A percentile compares a stretch with the other conserved stretches of the same genome.
Evolutionary conservation across 2,797 vertebrate genomes (phyloP).

Genomic region (Notolabrus celidotus): DNA sequence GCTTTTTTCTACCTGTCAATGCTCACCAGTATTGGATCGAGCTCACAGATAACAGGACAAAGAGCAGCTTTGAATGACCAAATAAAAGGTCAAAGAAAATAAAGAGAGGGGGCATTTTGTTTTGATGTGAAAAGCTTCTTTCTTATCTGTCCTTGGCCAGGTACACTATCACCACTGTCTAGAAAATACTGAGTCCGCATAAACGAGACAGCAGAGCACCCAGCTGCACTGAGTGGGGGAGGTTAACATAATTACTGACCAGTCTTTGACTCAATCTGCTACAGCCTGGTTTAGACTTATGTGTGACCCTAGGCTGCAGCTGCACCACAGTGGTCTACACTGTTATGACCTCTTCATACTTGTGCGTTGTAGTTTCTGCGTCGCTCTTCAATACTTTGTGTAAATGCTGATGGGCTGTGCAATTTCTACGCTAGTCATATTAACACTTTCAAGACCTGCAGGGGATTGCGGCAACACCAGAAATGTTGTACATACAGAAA

Average conservation of each 20-base stretch:
- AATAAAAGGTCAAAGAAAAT: conserved; percentile 31
- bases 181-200: conserved; percentile 63
- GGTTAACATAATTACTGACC: conserved; percentile 53
- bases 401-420: no score
- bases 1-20: conserved; percentile 66
- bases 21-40: conserved; percentile 64
- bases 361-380: no score
- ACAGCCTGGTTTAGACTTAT: no score
- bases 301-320: no score
- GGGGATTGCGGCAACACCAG: no score
- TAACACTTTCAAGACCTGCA: no score
- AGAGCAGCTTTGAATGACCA: conserved; percentile 52
- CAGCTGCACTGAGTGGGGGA: conserved; percentile 6
- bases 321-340: no score
- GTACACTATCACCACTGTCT: conserved; percentile 62
- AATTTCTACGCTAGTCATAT: no score
- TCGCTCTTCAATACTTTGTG: no score
- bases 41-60: conserved; percentile 62
- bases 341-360: no score
- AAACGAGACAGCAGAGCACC: conserved; percentile 56
- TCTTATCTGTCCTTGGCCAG: conserved; percentile 72
- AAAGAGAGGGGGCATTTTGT: conserved; percentile 35
- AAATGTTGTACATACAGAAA: no score
- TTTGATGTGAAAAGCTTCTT: conserved; percentile 57
- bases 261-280: conserved; percentile 37